Base-by-base conservation (phyloP, 2,113 vertebrate genomes). In the Salvelinus alpinus region DNA sequence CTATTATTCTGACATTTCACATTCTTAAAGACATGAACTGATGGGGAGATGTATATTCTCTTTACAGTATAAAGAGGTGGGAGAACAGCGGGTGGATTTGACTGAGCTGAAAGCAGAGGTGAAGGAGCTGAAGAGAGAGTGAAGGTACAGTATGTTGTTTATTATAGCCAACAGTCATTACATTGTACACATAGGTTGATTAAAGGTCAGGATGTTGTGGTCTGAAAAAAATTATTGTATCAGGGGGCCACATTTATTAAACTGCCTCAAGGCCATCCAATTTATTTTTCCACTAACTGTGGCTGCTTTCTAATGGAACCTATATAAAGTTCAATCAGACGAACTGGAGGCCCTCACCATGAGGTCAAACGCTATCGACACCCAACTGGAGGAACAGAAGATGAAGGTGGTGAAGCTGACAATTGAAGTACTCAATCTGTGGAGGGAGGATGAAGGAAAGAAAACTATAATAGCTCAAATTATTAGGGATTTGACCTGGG, bases 81-180 rank as follows among this genome's bases (percentile, higher is more conserved):
- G 51, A 54, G 51, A 54, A 54, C 12, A 18, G 51, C 14, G 51
- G 51, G 16, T 62, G 59, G n/a, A 22, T 8, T 62, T 62, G 59
- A 62, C 51, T 6, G 72, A 72, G 70, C 67, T 82, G 57, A 79
- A 81, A 64, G 24, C 27, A 20, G 44, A 67, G 65, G 13, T 54
- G 51, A 70, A 75, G 54, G 18, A 57, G 18, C 18, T 70, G 57
- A 79, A 73, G 69, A 57, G 65, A 57, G 54, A 6, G 16, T 7
- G 5, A 20, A 57, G 16, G 54, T 57, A 44, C 38, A 20, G 54
- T 57, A 20, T 57, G 59, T 24, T 62, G 59, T 24, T 62, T 9
- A 62, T 24, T 6, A n/a, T 62, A 62, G 59, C 59, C n/a, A 24
- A 22, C 59, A 62, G 20, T 62, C n/a, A 9, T 22, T 62, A n/a